Conservation (phyloP, 2,113 vertebrate species). For the Microtus pennsylvanicus region DNA sequence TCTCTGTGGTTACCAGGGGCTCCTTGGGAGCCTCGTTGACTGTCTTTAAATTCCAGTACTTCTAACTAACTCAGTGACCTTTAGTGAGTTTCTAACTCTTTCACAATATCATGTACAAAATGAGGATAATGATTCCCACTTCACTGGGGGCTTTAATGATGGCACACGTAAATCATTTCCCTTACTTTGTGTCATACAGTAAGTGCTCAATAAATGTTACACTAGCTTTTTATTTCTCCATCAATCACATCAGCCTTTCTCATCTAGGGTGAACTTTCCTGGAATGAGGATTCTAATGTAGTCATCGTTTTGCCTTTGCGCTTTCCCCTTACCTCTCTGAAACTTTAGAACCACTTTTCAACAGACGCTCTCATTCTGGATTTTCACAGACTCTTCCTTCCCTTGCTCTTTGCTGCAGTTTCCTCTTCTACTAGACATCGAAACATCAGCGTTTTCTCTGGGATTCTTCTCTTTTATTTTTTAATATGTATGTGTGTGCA, state of each 20-base stretch:
- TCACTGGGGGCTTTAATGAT: slow-evolving; percentile 2
- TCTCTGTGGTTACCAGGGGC: not conserved
- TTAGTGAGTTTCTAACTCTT: not conserved
- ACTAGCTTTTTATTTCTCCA: slow-evolving; percentile 60
- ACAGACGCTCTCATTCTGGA: not conserved
- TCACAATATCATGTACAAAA: slow-evolving; percentile 8
- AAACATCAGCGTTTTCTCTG: not conserved
- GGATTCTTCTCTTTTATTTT: not conserved
- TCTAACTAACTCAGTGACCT: not conserved
- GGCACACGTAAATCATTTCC: slow-evolving; percentile 39
- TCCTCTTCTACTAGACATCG: not conserved
- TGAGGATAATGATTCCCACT: slow-evolving; percentile 35
- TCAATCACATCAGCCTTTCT: slow-evolving; percentile 27
- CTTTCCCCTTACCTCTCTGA: not conserved
- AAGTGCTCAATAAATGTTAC: slow-evolving; percentile 72
- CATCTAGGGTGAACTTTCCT: slow-evolving; percentile 31
- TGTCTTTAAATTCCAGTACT: not conserved
- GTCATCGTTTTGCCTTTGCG: not conserved
- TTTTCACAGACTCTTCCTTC: not conserved
- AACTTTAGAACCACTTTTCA: not conserved
- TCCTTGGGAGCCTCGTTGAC: not conserved
- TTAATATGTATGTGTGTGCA: not conserved
- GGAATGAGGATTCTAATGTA: slow-evolving; percentile 21
- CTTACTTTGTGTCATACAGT: slow-evolving; percentile 50
- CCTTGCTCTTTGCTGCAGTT: not conserved